Conservation (phyloP, 1,140 invertebrate species). For the Microvelia longipes region DNA sequence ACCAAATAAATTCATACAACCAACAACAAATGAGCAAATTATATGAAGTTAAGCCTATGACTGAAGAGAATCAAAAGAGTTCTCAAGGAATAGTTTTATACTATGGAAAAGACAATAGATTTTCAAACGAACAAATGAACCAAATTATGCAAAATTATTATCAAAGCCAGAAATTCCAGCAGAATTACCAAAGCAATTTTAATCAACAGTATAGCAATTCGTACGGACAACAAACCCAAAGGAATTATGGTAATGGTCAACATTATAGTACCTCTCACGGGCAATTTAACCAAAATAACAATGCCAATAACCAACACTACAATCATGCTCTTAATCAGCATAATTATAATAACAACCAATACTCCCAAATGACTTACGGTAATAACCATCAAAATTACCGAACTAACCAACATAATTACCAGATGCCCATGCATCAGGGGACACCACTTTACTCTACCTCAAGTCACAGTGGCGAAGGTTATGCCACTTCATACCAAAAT, state of each 20-base stretch:
- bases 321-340: too few relatives aligned
- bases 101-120: too few relatives aligned
- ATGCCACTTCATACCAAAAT: slow-evolving; percentile 3
- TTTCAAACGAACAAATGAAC: background rate
- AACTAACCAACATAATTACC: background rate
- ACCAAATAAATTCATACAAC: background rate
- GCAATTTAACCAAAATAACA: background rate
- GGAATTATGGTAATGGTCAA: background rate
- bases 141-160: background rate
- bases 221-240: background rate
- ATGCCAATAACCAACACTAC: too few relatives aligned
- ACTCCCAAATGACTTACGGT: too few relatives aligned
- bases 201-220: background rate
- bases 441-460: background rate
- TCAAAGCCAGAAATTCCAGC: background rate
- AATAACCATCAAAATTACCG: too few relatives aligned
- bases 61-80: background rate
- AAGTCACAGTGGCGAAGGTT: background rate
- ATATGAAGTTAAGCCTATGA: background rate
- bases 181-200: background rate
- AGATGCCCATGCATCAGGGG: background rate
- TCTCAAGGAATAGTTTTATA: background rate
- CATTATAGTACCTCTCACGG: background rate
- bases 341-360: too few relatives aligned
- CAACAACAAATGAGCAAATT: background rate